phyloP scores from a whole-genome alignment of 1,140 invertebrate genomes.

The Drosophila repletoides region DNA sequence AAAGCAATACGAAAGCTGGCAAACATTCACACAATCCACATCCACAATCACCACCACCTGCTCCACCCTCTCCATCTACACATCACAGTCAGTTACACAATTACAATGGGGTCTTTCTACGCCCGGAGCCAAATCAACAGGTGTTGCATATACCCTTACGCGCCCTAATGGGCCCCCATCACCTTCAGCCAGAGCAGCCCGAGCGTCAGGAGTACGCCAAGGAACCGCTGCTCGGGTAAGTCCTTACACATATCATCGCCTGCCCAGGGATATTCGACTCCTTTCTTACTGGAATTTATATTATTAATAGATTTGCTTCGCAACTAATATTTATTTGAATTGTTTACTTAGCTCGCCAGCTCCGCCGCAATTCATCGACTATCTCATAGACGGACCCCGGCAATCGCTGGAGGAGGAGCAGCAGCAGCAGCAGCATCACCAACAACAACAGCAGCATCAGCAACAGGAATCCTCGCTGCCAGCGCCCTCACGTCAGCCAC shows the following conservation, averaged over 20 bases:
- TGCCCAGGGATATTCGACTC: too few species aligned
- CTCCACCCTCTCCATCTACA: constrained; percentile 38
- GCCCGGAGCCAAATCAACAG: constrained; percentile 53
- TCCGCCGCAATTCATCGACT: constrained; percentile 65
- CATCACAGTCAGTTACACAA: constrained; percentile 48
- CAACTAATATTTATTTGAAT: not conserved
- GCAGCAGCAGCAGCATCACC: constrained; percentile 23
- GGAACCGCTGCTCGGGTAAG: constrained; percentile 40
- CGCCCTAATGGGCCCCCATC: constrained; percentile 52
- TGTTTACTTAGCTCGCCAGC: constrained; percentile 40
- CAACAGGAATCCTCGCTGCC: constrained; percentile 12
- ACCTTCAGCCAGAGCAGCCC: constrained; percentile 52
- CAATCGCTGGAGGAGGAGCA: constrained; percentile 72
- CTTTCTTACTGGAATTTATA: too few species aligned
- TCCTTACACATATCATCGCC: not conserved
- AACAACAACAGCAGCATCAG: constrained; percentile 17
- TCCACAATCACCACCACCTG: constrained; percentile 11
- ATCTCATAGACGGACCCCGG: constrained; percentile 69
- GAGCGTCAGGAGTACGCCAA: constrained; percentile 31
- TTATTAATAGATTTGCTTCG: not conserved
- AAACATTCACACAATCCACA: constrained; percentile 31
- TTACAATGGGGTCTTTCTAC: constrained; percentile 45
- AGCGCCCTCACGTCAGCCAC: constrained; percentile 31
- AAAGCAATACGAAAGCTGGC: constrained; percentile 63
- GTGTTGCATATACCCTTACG: constrained; percentile 69